Evolutionary conservation across 2,797 vertebrate species (phyloP), one percentile per base, ranked within the genome.

Genomic region (Chelmon rostratus): DNA sequence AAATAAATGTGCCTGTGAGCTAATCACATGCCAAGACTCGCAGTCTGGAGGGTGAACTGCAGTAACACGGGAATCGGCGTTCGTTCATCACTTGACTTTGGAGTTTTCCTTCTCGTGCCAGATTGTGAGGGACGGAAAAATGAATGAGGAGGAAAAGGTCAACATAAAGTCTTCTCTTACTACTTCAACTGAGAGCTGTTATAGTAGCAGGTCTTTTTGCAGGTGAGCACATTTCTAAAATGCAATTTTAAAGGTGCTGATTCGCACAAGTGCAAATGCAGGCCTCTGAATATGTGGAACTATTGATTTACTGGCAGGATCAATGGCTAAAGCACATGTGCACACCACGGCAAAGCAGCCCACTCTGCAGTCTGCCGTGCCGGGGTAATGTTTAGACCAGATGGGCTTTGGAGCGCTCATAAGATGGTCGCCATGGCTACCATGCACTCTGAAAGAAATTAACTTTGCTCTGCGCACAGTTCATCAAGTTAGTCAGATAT

Each of bases 331-430:
- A 95, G 94, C 94, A 93, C 93, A 96, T 92, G 87, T 93, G 94
- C 93, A 91, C 89, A 83, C 85, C 80, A 90, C 78, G 76, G 88
- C 84, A 82, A 78, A 92, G 87, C 86, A 82, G 82, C 83, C 81
- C 90, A 88, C 91, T 92, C 91, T 93, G 89, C 81, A 91, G 76
- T 84, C 84, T 87, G 84, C 69, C 75, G 47, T 76, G 88, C 95
- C 78, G 88, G 93, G 94, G 92, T 96, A 96, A 97, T 96, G 95
- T 96, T 96, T 95, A 94, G 94, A 97, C 94, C 96, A 97, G 96
- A 97, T 97, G 96, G 90, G 95, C 93, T 95, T 84, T 87, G 89
- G 89, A 89, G 91, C 85, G 82, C 95, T 95, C 95, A 91, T 95
- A 95, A 96, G 95, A 93, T 92, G 94, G 96, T 97, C 90, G 83